A percentile compares a stretch with the other conserved stretches of the same genome.
phyloP scores from a whole-genome alignment of 1,140 invertebrate species.

The Cataglyphis hispanica region DNA sequence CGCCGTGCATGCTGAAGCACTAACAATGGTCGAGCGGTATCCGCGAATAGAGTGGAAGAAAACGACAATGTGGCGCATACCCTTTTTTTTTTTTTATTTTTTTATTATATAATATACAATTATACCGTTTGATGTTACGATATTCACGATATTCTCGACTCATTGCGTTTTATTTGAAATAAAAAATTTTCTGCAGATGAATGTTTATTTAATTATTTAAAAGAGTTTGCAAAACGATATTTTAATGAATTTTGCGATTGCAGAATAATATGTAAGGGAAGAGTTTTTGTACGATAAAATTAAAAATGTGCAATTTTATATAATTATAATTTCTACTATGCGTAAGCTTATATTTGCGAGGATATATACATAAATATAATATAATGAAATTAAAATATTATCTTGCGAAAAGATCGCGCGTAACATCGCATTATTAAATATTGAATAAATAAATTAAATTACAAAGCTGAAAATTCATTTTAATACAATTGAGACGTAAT shows the following conservation, averaged over 20 bases:
- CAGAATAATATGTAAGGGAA: no score
- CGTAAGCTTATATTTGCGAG: neutral
- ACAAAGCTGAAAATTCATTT: constrained; percentile 8
- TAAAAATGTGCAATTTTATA: constrained; percentile 6
- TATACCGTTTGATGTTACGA: neutral
- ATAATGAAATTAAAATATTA: constrained; percentile 6
- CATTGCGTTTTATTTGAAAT: neutral
- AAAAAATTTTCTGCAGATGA: neutral
- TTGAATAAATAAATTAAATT: neutral
- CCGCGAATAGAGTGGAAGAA: constrained; percentile 12
- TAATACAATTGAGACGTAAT: neutral
- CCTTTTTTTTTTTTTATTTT: no score
- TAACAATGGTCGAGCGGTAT: constrained; percentile 15
- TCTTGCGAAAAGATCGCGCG: neutral
- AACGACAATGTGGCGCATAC: neutral
- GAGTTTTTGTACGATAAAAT: neutral
- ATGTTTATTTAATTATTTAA: no score
- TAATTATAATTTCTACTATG: constrained; percentile 1
- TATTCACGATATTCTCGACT: neutral
- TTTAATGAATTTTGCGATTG: neutral
- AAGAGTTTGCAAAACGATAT: neutral
- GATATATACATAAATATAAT: neutral
- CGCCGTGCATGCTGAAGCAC: constrained; percentile 27
- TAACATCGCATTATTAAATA: constrained; percentile 12
- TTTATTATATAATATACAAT: no score